Percentiles rank a stretch among this genome's conserved stretches.
Evolutionary conservation across 2,113 vertebrate species (phyloP).

Genomic region (Antidorcas marsupialis): DNA sequence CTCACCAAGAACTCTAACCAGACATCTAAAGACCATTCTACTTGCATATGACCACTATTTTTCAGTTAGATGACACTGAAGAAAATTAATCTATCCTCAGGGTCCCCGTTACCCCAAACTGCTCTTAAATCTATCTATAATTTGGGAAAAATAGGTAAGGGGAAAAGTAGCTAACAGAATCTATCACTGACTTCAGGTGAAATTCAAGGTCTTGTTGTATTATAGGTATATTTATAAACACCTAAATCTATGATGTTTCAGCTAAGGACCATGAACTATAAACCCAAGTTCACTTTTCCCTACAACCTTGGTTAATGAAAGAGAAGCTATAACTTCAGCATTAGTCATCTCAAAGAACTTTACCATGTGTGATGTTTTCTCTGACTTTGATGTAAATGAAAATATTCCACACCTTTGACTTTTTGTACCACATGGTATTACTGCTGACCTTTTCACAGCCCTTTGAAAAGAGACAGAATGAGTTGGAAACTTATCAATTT

Average conservation of each 20-base stretch:
- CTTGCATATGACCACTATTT: not conserved
- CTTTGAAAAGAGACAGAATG: not conserved
- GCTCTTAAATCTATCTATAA: not conserved
- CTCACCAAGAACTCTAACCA: not conserved
- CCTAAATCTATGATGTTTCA: not conserved
- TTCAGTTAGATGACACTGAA: slow-evolving; percentile 24
- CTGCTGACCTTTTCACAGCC: not conserved
- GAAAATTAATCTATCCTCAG: not conserved
- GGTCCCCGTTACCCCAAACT: not conserved
- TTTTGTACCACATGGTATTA: not conserved
- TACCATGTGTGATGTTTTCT: not conserved
- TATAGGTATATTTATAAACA: not conserved
- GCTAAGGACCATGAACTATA: not conserved
- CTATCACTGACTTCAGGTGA: not conserved
- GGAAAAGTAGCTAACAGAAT: not conserved
- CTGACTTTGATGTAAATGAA: slow-evolving; percentile 4
- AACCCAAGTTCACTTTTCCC: slow-evolving; percentile 21
- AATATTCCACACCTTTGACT: not conserved
- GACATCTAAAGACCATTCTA: not conserved
- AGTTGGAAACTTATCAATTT: not conserved
- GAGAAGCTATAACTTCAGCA: not conserved
- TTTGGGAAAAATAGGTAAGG: not conserved
- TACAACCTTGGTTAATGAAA: not conserved
- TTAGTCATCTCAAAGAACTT: not conserved
- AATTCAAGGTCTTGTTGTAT: not conserved